Percentiles rank a stretch among this genome's conserved stretches.
phyloP scores from a whole-genome alignment of 1,140 invertebrate genomes.

The Asobara japonica region DNA sequence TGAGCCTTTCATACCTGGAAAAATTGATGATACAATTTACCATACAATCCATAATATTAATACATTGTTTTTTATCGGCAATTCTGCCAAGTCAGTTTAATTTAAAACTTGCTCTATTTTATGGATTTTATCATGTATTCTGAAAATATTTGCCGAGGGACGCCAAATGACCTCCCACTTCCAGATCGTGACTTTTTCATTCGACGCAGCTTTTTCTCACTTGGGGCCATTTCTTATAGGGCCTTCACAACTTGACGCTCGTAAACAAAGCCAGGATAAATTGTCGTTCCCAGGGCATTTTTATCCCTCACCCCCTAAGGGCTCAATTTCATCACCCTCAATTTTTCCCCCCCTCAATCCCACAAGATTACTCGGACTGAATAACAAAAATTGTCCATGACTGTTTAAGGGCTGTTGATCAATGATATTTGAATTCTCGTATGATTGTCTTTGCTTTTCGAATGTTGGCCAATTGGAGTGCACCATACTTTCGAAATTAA shows the following conservation, averaged over 20 bases:
- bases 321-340: background rate
- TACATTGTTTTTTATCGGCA: background rate
- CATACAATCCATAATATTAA: no score
- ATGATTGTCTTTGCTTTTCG: no score
- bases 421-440: background rate
- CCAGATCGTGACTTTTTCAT: constrained; percentile 14
- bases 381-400: background rate
- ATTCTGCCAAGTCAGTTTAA: background rate
- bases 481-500: no score
- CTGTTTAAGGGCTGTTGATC: background rate
- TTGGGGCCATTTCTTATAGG: constrained; percentile 16
- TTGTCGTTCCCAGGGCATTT: constrained; percentile 41
- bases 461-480: no score
- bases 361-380: background rate
- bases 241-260: constrained; percentile 38
- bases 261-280: constrained; percentile 56
- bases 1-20: no score
- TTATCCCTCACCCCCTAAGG: constrained; percentile 3
- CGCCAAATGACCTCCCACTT: constrained; percentile 11
- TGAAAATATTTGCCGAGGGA: background rate
- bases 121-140: background rate
- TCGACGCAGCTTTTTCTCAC: background rate
- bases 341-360: background rate
- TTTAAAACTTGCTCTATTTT: background rate
- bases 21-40: no score